These are phyloP conservation scores for Griposia aprilina DNA, from an alignment of 2,888 invertebrate genomes.

Conservation along the genomic window DNA sequence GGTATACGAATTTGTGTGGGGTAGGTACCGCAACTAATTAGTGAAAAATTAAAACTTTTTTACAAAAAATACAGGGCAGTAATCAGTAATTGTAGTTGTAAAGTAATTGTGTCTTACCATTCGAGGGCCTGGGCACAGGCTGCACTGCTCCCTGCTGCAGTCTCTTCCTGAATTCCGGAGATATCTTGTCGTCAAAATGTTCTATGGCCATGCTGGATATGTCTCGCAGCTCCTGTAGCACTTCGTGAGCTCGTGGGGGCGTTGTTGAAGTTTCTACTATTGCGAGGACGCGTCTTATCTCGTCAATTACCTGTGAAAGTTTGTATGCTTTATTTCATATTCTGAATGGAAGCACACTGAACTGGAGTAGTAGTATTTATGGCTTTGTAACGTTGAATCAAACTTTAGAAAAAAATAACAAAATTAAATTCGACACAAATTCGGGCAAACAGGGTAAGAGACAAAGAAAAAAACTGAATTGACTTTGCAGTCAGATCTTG, in stretches of 20 bases:
- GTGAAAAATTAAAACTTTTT: too few species aligned
- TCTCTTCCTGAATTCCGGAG: slow-evolving; percentile 81
- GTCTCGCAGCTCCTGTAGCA: slow-evolving; percentile 96
- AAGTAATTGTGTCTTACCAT: slow-evolving; percentile 72
- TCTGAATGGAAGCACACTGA: not conserved
- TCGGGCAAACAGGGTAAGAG: not conserved
- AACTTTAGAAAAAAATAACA: not conserved
- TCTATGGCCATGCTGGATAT: slow-evolving; percentile 99
- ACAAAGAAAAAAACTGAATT: not conserved
- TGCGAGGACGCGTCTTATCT: slow-evolving; percentile 94
- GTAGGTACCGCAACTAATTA: too few species aligned
- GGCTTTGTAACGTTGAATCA: not conserved
- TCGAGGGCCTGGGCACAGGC: slow-evolving; percentile 71
- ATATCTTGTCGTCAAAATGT: slow-evolving; percentile 97
- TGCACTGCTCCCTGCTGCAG: slow-evolving; percentile 78
- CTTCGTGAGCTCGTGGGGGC: slow-evolving; percentile 94
- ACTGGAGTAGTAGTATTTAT: not conserved
- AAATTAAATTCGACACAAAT: not conserved
- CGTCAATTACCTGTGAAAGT: slow-evolving; percentile 94
- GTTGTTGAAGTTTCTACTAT: slow-evolving; percentile 92
- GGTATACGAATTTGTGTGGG: too few species aligned
- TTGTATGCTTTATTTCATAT: not conserved
- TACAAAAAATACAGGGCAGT: too few species aligned
- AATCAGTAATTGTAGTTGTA: too few species aligned
- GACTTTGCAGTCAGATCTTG: not conserved